phyloP scores from a whole-genome alignment of 1,140 invertebrate genomes.

The Trachymyrmex septentrionalis region DNA sequence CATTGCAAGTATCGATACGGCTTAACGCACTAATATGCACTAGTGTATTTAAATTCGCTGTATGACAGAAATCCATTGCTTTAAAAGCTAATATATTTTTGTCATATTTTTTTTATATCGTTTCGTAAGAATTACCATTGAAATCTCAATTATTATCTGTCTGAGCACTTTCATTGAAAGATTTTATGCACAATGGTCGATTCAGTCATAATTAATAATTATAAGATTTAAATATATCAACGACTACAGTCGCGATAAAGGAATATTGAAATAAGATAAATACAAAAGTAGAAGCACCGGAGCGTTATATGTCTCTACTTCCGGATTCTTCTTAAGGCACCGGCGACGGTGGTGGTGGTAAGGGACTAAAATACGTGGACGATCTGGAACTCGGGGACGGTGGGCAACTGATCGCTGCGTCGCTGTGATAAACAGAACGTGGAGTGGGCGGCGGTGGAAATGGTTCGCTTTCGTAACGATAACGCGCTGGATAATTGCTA shows the following conservation, averaged over 20 bases:
- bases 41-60: not conserved
- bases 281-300: conserved; percentile 5
- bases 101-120: not conserved
- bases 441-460: conserved; percentile 95
- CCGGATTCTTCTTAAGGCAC: conserved; percentile 85
- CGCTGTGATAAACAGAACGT: conserved; percentile 91
- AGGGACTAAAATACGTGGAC: conserved; percentile 91
- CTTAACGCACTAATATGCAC: not conserved
- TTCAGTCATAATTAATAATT: not conserved
- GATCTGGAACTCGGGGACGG: conserved; percentile 93
- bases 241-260: not conserved
- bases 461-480: conserved; percentile 90
- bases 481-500: conserved; percentile 88
- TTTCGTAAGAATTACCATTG: not conserved
- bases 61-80: not conserved
- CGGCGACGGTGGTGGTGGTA: conserved; percentile 91
- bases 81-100: conserved; percentile 22
- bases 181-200: not conserved
- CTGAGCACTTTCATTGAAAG: not conserved
- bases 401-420: conserved; percentile 89
- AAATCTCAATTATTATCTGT: not conserved
- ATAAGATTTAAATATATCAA: conserved; percentile 5
- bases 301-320: not conserved
- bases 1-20: no score
- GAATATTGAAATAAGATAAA: conserved; percentile 30